Conservation (phyloP, 1,140 invertebrate species). For the Hydropsyche tenuis region DNA sequence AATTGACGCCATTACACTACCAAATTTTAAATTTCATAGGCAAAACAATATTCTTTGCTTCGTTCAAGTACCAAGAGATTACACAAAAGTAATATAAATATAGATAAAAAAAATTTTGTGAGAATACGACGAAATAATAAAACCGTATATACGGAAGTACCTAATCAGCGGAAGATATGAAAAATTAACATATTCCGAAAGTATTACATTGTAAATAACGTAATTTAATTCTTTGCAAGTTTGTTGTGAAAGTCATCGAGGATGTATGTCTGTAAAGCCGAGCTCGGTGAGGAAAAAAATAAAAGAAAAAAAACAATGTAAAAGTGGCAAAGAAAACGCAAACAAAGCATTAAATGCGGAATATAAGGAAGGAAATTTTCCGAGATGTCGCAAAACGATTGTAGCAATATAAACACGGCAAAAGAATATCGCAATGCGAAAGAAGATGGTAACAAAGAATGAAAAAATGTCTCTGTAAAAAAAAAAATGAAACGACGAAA, state of each 20-base stretch:
- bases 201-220: background rate
- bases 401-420: constrained; percentile 27
- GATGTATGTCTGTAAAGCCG: background rate
- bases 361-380: constrained; percentile 28
- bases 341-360: constrained; percentile 27
- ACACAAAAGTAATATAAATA: too few species aligned
- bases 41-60: too few species aligned
- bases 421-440: constrained; percentile 21
- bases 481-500: too few species aligned
- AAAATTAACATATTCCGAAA: background rate
- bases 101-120: too few species aligned
- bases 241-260: constrained; percentile 1
- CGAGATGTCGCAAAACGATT: constrained; percentile 28
- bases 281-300: background rate
- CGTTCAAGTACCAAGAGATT: too few species aligned
- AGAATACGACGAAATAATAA: too few species aligned
- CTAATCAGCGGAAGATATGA: too few species aligned
- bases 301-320: background rate
- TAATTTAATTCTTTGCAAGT: background rate
- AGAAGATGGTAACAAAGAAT: constrained; percentile 20
- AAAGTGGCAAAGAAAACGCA: constrained; percentile 26
- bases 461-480: too few species aligned
- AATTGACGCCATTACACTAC: too few species aligned
- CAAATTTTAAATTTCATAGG: too few species aligned
- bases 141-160: too few species aligned